Evolutionary conservation across 2,113 vertebrate species (phyloP).

Genomic region (Tricholaema leucomelas): DNA sequence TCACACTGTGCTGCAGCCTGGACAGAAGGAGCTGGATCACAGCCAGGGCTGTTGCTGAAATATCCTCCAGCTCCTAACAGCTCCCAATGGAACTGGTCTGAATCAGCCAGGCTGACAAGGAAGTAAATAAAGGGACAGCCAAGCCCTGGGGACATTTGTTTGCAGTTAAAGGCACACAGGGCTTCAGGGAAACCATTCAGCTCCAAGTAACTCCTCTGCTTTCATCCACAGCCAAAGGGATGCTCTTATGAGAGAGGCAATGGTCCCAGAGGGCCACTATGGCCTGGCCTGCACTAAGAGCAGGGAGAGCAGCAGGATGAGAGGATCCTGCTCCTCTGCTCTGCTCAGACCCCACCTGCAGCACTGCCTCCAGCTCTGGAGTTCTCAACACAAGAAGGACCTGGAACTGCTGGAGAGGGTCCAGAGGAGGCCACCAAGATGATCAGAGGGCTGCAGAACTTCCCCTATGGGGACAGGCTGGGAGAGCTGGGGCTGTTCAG

Average conservation of each 20-base stretch:
- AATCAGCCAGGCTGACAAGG: not conserved
- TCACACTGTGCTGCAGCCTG: not conserved
- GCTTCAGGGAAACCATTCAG: not conserved
- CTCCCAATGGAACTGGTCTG: not conserved
- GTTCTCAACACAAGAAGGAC: too few relatives aligned
- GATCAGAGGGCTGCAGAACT: too few relatives aligned
- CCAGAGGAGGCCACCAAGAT: too few relatives aligned
- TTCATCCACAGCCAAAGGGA: slow-evolving; percentile 18
- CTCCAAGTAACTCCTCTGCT: not conserved
- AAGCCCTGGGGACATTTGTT: slow-evolving; percentile 8
- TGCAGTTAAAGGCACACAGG: not conserved
- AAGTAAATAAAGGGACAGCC: slow-evolving; percentile 21
- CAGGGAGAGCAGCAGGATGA: too few relatives aligned
- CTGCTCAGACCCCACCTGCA: too few relatives aligned
- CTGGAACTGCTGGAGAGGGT: too few relatives aligned
- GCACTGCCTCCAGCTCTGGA: too few relatives aligned
- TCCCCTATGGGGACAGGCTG: too few relatives aligned
- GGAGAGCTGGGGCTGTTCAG: too few relatives aligned
- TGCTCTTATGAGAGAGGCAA: not conserved
- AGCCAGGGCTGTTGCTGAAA: slow-evolving; percentile 49
- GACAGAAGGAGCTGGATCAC: slow-evolving; percentile 39
- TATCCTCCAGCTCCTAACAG: not conserved
- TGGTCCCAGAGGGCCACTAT: too few relatives aligned
- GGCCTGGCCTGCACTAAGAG: too few relatives aligned
- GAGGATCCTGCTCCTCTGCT: too few relatives aligned